A percentile compares a stretch with the other conserved stretches of the same genome.
Evolutionary conservation across 2,797 vertebrate genomes (phyloP).

Genomic region (Semotilus atromaculatus): DNA sequence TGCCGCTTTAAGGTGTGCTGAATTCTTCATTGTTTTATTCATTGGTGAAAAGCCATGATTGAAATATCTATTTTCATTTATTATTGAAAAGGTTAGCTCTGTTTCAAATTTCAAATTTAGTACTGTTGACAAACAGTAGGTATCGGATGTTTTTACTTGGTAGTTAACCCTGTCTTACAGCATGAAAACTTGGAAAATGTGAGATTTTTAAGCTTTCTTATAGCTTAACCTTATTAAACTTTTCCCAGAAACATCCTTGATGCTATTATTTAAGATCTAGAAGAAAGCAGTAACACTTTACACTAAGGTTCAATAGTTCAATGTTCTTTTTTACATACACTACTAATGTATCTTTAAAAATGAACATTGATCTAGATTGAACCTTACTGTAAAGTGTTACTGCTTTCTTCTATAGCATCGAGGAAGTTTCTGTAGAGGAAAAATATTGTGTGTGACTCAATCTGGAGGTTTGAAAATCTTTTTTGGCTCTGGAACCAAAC

Average conservation of each 20-base stretch:
- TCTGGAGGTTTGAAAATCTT: slow-evolving; percentile 43
- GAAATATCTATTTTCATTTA: background rate
- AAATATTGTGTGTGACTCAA: slow-evolving; percentile 65
- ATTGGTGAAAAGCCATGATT: background rate
- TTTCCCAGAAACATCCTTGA: no score
- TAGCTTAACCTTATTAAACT: background rate
- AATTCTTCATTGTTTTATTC: background rate
- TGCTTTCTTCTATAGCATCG: background rate
- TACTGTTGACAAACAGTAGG: background rate
- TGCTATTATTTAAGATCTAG: no score
- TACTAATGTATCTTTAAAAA: no score
- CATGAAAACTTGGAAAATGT: background rate
- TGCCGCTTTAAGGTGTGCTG: background rate
- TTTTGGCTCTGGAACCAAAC: slow-evolving; percentile 61
- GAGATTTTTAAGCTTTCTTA: background rate
- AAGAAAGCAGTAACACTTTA: background rate
- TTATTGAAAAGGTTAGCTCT: background rate
- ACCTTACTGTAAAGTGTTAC: background rate
- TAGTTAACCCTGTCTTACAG: background rate
- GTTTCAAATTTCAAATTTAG: background rate
- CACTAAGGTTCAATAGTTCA: background rate
- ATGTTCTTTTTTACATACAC: no score
- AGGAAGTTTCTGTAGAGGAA: slow-evolving; percentile 41
- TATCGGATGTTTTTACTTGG: no score
- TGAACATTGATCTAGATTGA: background rate